These are phyloP conservation scores for Stigmatopora argus DNA, from an alignment of 2,113 vertebrate genomes.

Conservation along the genomic window DNA sequence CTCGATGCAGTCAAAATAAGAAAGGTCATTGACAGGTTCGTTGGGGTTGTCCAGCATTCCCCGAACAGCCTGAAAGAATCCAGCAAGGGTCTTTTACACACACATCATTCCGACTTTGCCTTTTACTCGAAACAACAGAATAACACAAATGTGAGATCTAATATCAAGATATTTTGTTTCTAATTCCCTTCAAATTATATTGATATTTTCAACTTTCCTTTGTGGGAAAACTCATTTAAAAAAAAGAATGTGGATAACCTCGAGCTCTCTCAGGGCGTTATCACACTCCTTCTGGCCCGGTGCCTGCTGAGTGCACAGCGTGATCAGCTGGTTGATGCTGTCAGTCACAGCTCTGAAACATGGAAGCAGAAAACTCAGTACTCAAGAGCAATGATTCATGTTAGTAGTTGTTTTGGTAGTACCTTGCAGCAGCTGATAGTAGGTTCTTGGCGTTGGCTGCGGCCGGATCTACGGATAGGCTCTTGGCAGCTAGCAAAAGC, in stretches of 20 bases:
- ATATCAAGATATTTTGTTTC: not conserved
- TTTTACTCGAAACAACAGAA: not conserved
- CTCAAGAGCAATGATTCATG: not conserved
- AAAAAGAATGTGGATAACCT: constrained; percentile 70
- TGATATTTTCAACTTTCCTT: not conserved
- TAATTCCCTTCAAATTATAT: not conserved
- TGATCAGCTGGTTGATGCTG: constrained; percentile 98
- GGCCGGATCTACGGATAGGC: constrained; percentile 91
- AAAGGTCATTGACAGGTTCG: constrained; percentile 93
- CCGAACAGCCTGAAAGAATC: constrained; percentile 79
- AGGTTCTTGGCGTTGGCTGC: constrained; percentile 97
- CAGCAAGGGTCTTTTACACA: not conserved
- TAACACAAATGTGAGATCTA: not conserved
- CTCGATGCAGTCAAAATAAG: constrained; percentile 98
- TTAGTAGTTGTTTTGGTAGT: constrained; percentile 9
- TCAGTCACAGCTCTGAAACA: constrained; percentile 90
- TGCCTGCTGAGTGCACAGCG: constrained; percentile 92
- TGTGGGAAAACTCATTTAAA: not conserved
- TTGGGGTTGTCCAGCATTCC: constrained; percentile 94
- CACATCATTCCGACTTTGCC: not conserved
- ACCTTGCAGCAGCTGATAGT: constrained; percentile 93
- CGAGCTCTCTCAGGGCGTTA: constrained; percentile 92
- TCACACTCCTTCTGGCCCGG: constrained; percentile 98
- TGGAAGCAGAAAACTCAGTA: not conserved
- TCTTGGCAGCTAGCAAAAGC: constrained; percentile 91